Percentiles rank a stretch among this genome's conserved stretches.
phyloP scores from a whole-genome alignment of 2,113 vertebrate genomes.

The Tenebrosternarchus preto region DNA sequence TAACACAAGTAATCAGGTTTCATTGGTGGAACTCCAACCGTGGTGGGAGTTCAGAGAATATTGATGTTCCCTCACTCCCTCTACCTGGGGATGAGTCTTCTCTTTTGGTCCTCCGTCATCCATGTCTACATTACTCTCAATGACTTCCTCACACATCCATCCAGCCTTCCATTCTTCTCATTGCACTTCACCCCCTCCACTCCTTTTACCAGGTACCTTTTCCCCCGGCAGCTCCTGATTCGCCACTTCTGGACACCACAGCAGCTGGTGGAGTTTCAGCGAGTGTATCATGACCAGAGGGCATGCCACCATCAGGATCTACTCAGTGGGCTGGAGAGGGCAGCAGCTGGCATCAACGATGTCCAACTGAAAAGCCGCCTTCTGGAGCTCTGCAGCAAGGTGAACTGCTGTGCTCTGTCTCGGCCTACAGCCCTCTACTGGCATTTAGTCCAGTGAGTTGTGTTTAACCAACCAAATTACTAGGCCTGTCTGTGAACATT shows the following conservation, averaged over 20 bases:
- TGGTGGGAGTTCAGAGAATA: neutral
- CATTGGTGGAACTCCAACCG: too few relatives aligned
- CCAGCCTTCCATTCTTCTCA: neutral
- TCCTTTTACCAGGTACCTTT: constrained; percentile 81
- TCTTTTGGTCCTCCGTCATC: neutral
- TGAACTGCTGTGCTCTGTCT: constrained; percentile 44
- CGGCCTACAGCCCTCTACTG: neutral
- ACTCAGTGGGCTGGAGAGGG: constrained; percentile 68
- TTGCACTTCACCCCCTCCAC: constrained; percentile 5
- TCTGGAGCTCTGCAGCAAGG: constrained; percentile 77
- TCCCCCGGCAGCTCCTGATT: constrained; percentile 88
- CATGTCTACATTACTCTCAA: neutral
- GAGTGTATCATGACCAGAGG: constrained; percentile 74
- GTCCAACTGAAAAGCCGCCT: constrained; percentile 68
- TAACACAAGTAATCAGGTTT: too few relatives aligned
- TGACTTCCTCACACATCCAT: neutral
- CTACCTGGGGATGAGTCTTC: neutral
- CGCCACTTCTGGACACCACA: constrained; percentile 87
- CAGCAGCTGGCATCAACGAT: constrained; percentile 62
- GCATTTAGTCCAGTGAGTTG: neutral
- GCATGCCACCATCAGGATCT: constrained; percentile 65
- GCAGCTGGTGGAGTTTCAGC: constrained; percentile 83
- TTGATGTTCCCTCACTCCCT: neutral
- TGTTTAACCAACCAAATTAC: neutral
- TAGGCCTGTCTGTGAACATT: too few relatives aligned